phyloP scores from a whole-genome alignment of 2,888 invertebrate genomes.

The Rhingia rostrata region DNA sequence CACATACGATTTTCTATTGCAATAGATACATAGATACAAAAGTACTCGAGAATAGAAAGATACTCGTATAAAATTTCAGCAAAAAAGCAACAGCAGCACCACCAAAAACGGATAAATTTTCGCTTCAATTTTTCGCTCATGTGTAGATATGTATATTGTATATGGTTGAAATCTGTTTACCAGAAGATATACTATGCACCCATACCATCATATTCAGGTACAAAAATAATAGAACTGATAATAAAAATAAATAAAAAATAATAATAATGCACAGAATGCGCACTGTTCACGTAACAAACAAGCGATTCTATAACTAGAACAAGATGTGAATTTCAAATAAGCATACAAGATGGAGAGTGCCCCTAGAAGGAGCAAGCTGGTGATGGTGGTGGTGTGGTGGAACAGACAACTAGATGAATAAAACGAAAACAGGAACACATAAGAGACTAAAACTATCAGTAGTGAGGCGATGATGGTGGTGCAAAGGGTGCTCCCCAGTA shows the following conservation, averaged over 20 bases:
- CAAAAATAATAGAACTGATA: slow-evolving; percentile 69
- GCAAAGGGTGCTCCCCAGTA: slow-evolving; percentile 49
- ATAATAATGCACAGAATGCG: slow-evolving; percentile 70
- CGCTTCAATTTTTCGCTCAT: slow-evolving; percentile 58
- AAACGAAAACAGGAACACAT: slow-evolving; percentile 32
- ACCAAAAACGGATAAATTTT: slow-evolving; percentile 67
- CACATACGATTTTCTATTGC: slow-evolving; percentile 47
- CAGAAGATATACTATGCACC: slow-evolving; percentile 55
- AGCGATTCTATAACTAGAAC: slow-evolving; percentile 73
- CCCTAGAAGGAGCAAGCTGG: slow-evolving; percentile 3
- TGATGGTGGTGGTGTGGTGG: slow-evolving; percentile 3
- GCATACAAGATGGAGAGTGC: slow-evolving; percentile 44
- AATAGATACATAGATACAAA: slow-evolving; percentile 4
- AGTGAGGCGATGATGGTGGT: neutral
- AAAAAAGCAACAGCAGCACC: slow-evolving; percentile 43
- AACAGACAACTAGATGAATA: slow-evolving; percentile 42
- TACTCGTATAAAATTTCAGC: slow-evolving; percentile 52
- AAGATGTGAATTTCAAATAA: slow-evolving; percentile 74
- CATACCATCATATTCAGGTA: slow-evolving; percentile 61
- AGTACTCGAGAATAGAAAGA: neutral
- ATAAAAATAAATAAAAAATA: slow-evolving; percentile 43
- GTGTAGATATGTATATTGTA: too few relatives aligned
- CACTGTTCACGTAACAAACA: slow-evolving; percentile 55
- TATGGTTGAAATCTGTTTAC: slow-evolving; percentile 62
- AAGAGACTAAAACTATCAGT: slow-evolving; percentile 55